These are phyloP conservation scores for Bilobella aurantiaca DNA, from an alignment of 1,140 invertebrate species.

Conservation along the genomic window DNA sequence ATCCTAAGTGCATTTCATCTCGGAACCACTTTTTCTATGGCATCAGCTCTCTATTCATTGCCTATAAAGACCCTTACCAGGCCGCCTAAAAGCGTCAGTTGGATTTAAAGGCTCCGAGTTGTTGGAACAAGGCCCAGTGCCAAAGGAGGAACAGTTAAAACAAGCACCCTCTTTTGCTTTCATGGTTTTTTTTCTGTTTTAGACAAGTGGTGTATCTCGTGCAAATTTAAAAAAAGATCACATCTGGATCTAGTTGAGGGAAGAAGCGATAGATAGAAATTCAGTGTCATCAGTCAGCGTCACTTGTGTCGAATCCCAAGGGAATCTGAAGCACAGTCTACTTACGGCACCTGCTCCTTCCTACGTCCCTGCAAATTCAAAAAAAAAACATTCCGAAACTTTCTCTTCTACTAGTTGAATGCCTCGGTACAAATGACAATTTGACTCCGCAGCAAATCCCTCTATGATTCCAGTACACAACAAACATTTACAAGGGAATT, in stretches of 20 bases:
- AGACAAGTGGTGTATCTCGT: not conserved
- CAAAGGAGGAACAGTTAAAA: not conserved
- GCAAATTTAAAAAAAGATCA: not conserved
- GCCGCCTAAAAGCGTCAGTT: not conserved
- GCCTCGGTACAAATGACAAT: too few species aligned
- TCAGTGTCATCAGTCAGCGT: not conserved
- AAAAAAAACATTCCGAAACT: not conserved
- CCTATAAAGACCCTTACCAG: not conserved
- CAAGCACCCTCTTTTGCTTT: not conserved
- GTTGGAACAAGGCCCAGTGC: not conserved
- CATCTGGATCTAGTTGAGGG: not conserved
- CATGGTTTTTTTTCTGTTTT: too few species aligned
- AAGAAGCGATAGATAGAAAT: too few species aligned
- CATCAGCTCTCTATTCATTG: not conserved
- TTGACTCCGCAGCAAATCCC: too few species aligned
- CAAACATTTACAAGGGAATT: too few species aligned
- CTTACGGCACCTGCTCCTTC: not conserved
- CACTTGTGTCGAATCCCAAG: not conserved
- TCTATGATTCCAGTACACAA: too few species aligned
- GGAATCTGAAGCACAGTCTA: not conserved
- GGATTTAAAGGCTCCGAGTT: not conserved
- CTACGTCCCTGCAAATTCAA: not conserved
- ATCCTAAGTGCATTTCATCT: not conserved
- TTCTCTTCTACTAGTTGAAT: too few species aligned
- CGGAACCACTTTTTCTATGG: not conserved